Conservation (phyloP, 2,888 invertebrate genomes). For the Nomada fabriciana region DNA sequence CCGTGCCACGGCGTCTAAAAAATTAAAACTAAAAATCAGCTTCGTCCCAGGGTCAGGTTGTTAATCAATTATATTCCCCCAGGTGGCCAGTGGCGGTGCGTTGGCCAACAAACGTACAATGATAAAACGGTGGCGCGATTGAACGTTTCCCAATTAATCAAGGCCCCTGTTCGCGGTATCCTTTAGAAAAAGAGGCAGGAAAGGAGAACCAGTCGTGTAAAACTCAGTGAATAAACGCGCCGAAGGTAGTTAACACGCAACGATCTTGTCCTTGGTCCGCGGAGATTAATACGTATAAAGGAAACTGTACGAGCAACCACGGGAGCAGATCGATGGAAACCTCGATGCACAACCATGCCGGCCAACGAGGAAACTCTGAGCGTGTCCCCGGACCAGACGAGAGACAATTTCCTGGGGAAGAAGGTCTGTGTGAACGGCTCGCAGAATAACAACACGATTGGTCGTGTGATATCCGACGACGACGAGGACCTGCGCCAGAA, state of each 20-base stretch:
- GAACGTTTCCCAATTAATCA: constrained; percentile 28
- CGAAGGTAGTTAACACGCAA: constrained; percentile 46
- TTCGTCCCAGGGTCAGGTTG: too few relatives aligned
- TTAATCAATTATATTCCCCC: too few relatives aligned
- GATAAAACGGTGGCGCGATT: neutral
- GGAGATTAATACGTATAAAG: constrained; percentile 80
- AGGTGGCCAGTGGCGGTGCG: too few relatives aligned
- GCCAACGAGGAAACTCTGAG: constrained; percentile 73
- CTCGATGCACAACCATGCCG: constrained; percentile 74
- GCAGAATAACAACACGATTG: neutral
- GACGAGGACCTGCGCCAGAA: neutral
- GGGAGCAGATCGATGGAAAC: constrained; percentile 73
- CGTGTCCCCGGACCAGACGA: constrained; percentile 63
- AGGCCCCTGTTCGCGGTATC: neutral
- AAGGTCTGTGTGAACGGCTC: neutral
- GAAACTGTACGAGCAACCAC: constrained; percentile 72
- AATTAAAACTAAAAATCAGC: too few relatives aligned
- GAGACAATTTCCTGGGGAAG: neutral
- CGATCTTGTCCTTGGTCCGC: constrained; percentile 79
- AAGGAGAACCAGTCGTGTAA: constrained; percentile 35
- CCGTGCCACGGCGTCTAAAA: too few relatives aligned
- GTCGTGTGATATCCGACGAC: neutral
- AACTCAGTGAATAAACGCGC: constrained; percentile 35
- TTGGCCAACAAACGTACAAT: too few relatives aligned
- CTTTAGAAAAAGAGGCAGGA: constrained; percentile 16